These are phyloP conservation scores for Thamnaconus septentrionalis DNA, from an alignment of 2,113 vertebrate genomes.

Conservation along the genomic window DNA sequence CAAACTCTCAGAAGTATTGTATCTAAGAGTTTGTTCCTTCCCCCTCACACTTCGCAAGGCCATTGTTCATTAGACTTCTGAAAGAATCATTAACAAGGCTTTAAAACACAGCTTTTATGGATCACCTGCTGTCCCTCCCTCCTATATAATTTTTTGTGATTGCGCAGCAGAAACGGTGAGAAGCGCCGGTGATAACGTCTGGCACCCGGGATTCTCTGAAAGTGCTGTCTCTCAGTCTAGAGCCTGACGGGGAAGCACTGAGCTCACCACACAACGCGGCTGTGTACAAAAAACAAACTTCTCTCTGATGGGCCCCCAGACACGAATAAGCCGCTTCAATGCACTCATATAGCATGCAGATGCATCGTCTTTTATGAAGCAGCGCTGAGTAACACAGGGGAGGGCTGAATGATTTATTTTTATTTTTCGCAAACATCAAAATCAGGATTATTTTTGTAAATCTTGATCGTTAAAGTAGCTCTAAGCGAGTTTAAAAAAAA, in stretches of 20 bases:
- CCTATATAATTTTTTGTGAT: slow-evolving; percentile 81
- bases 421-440: too few species aligned
- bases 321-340: slow-evolving; percentile 59
- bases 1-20: slow-evolving; percentile 55
- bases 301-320: slow-evolving; percentile 58
- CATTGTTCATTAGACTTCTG: slow-evolving; percentile 81
- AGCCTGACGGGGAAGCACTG: slow-evolving; percentile 68
- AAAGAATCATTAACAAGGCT: slow-evolving; percentile 83
- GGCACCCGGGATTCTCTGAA: slow-evolving; percentile 75
- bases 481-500: too few species aligned
- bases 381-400: too few species aligned
- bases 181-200: slow-evolving; percentile 75
- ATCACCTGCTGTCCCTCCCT: slow-evolving; percentile 83
- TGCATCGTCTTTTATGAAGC: background rate
- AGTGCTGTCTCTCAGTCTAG: slow-evolving; percentile 80
- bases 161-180: slow-evolving; percentile 76
- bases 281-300: slow-evolving; percentile 48
- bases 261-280: slow-evolving; percentile 62
- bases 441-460: too few species aligned
- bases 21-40: slow-evolving; percentile 48
- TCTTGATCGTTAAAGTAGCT: too few species aligned
- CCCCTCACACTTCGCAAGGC: slow-evolving; percentile 57
- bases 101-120: slow-evolving; percentile 82
- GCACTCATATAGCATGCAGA: slow-evolving; percentile 44
- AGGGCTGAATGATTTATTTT: too few species aligned